These are phyloP conservation scores for Vanessa cardui DNA, from an alignment of 2,888 invertebrate species.

Conservation along the genomic window DNA sequence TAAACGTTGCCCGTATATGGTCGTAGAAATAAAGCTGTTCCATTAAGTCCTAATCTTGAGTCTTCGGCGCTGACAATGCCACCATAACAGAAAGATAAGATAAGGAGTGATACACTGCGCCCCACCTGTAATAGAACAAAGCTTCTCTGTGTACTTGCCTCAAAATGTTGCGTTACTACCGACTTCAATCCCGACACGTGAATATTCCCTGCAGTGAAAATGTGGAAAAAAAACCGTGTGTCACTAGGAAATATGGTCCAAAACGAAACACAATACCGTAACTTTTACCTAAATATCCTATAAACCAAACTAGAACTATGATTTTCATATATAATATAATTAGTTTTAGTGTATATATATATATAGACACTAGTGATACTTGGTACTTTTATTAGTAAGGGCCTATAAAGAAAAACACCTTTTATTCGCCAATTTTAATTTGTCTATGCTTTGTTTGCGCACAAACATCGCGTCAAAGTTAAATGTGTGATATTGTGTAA, in stretches of 20 bases:
- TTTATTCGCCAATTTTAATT: no score
- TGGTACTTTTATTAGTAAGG: no score
- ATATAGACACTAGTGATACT: no score
- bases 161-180: constrained; percentile 11
- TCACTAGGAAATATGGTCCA: background rate
- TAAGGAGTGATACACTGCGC: constrained; percentile 56
- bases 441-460: no score
- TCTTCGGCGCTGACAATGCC: constrained; percentile 54
- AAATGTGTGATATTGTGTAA: no score
- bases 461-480: no score
- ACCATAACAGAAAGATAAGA: constrained; percentile 61
- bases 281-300: no score
- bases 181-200: background rate
- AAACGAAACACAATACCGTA: background rate
- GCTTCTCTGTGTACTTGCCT: constrained; percentile 26
- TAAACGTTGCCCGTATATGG: constrained; percentile 3
- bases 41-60: constrained; percentile 40
- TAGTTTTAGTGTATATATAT: no score
- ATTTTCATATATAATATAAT: no score
- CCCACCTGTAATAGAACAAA: constrained; percentile 36
- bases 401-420: no score
- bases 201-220: background rate
- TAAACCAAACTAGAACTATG: no score
- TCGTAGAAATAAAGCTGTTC: constrained; percentile 33
- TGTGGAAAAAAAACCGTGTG: background rate